phyloP scores from a whole-genome alignment of 2,113 vertebrate species.

The Egretta garzetta region DNA sequence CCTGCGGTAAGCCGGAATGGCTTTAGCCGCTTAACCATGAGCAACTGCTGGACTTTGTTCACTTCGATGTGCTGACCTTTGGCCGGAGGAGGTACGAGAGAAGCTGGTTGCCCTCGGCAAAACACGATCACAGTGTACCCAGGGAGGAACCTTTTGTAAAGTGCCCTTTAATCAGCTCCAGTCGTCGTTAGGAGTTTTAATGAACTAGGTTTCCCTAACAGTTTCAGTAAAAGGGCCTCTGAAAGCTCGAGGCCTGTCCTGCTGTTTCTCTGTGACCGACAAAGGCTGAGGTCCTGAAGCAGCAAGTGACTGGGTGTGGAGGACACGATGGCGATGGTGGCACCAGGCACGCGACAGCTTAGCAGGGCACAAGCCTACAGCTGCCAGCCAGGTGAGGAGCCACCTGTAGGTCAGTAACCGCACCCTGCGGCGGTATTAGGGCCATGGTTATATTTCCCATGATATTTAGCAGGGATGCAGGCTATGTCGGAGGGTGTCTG shows the following conservation, averaged over 20 bases:
- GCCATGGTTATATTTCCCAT: neutral
- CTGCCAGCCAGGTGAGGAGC: neutral
- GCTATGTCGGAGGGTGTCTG: neutral
- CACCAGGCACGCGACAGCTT: neutral
- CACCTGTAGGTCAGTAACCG: neutral
- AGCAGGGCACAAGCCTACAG: neutral
- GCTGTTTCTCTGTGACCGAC: neutral
- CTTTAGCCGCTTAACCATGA: neutral
- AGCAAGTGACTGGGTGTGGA: neutral
- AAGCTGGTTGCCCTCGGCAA: neutral
- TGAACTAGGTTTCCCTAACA: neutral
- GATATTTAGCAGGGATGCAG: neutral
- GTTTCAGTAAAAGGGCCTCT: neutral
- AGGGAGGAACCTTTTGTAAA: constrained; percentile 51
- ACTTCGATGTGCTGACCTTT: neutral
- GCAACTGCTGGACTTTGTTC: constrained; percentile 18
- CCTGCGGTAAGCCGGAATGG: neutral
- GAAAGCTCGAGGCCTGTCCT: neutral
- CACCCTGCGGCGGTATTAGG: rapidly evolving
- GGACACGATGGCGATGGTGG: rapidly evolving
- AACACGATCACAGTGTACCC: constrained; percentile 9
- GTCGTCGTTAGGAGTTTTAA: neutral
- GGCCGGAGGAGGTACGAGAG: neutral
- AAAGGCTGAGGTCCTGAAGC: neutral
- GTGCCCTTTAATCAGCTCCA: constrained; percentile 17